Evolutionary conservation across 2,113 vertebrate species (phyloP), one percentile per base, ranked within the genome.

Genomic region (Siniperca chuatsi): DNA sequence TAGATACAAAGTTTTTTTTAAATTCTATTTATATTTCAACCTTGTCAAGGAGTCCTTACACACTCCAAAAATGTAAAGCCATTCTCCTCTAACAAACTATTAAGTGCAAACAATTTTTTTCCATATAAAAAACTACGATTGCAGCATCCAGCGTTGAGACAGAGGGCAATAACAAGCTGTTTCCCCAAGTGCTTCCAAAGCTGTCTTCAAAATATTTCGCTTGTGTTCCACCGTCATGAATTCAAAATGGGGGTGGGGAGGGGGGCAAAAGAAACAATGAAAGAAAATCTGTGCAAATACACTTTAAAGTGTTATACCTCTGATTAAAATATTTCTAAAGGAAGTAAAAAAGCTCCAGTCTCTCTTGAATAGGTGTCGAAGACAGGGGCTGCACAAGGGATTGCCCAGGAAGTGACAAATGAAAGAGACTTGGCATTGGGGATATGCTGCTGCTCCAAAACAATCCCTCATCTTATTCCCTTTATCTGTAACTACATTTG

Each of bases 61-160:
- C 92, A 96, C 95, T 95, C 88, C 87, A 91, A 93, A 93, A 90
- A 92, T 85, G 94, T 93, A 96, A 96, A 96, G 96, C 95, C 94
- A 95, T 95, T 96, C 89, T 96, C 94, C 93, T 95, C 90, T 95
- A 96, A 95, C 94, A 94, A 95, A 94, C 96, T 96, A 95, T 96
- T 96, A 97, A 97, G 97, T 97, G 97, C 97, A 97, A 97, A 97
- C 94, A 94, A 96, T 87, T 92, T 87, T 92, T 87, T 86, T 83
- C 76, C 89, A 94, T 92, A 90, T 90, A 91, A 90, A 93, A 89
- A 93, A 92, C 93, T 95, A 91, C 86, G 93, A 96, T 95, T 96
- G 96, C 96, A 97, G 96, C 96, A 95, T 96, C 95, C 92, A 96
- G 95, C 96, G 92, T 96, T 94, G 95, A 96, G 96, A 96, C 94